phyloP scores from a whole-genome alignment of 2,888 invertebrate species.

The Stenichneumon culpator region DNA sequence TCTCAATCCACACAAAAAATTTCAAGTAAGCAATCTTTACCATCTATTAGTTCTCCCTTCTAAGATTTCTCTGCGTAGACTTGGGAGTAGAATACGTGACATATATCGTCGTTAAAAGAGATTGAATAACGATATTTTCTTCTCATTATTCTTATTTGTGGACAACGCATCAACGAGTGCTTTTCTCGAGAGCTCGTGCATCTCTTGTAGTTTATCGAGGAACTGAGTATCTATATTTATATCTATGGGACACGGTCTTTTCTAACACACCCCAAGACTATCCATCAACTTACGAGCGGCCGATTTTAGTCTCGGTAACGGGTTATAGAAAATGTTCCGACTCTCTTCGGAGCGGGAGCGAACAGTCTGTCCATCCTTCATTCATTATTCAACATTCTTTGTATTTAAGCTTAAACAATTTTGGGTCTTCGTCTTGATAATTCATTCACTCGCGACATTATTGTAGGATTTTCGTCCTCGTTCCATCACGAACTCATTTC shows the following conservation, averaged over 20 bases:
- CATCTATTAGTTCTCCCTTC: background rate
- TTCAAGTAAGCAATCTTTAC: background rate
- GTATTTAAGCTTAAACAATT: slow-evolving; percentile 32
- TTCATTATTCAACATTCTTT: slow-evolving; percentile 56
- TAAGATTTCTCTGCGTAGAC: background rate
- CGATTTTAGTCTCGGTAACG: slow-evolving; percentile 37
- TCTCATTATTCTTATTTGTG: background rate
- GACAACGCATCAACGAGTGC: slow-evolving; percentile 13
- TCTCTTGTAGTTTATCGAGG: slow-evolving; percentile 18
- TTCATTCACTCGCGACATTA: background rate
- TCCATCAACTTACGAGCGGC: slow-evolving; percentile 51
- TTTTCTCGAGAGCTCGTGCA: background rate
- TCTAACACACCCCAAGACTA: slow-evolving; percentile 47
- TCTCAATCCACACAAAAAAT: background rate
- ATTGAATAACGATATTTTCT: slow-evolving; percentile 20
- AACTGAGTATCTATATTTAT: slow-evolving; percentile 51
- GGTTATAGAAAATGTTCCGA: slow-evolving; percentile 60
- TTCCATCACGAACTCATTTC: slow-evolving; percentile 26
- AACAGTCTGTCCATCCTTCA: slow-evolving; percentile 38
- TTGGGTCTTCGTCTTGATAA: slow-evolving; percentile 19
- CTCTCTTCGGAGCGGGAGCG: slow-evolving; percentile 27
- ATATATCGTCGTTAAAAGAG: background rate
- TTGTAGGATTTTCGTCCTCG: background rate
- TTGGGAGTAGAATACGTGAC: background rate
- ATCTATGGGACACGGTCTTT: slow-evolving; percentile 13